Evolutionary conservation across 2,113 vertebrate species (phyloP), one percentile per base, ranked within the genome.

Genomic region (Siniperca knerii): DNA sequence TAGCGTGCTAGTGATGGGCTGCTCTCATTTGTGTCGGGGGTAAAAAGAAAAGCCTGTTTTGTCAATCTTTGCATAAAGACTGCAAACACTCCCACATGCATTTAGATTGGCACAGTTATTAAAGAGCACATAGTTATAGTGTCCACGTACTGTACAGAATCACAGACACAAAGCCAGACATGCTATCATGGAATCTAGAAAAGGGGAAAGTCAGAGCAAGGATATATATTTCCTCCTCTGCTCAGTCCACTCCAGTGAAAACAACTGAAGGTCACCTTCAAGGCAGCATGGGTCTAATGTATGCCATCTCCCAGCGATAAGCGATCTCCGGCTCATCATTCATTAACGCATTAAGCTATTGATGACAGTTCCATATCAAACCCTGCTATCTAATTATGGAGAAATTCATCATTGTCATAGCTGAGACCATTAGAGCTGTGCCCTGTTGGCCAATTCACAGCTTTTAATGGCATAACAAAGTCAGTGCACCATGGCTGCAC

Each of bases 361-460:
- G 84, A 87, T 84, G 90, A 89, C 91, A 87, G 79, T 79, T 87
- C 46, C 64, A 33, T 88, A 91, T 91, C 84, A 84, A 85, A 87
- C 67, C 44, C 69, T 66, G 72, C 81, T 61, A 76, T 69, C 70
- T 87, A 86, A 91, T 92, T 87, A 91, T 61, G 35, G 80, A 33
- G 37, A 68, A 67, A 89, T 93, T 78, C 70, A 91, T 93, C 93
- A 90, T 75, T 85, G 87, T 94, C 86, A 79, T 64, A 48, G 84
- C 75, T 25, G 67, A 81, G 71, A 68, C 67, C 79, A 82, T 90
- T 90, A 84, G 76, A 77, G 83, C 71, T 23, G 50, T 65, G 75
- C 70, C 69, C 81, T 35, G 68, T 88, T 77, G 86, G 84, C 61
- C 74, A 76, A 82, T 72, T 84, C 76, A 18, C 75, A 82, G 80